Evolutionary conservation across 2,888 invertebrate genomes (phyloP), one percentile per base, ranked within the genome.

Genomic region (Craniophora ligustri): DNA sequence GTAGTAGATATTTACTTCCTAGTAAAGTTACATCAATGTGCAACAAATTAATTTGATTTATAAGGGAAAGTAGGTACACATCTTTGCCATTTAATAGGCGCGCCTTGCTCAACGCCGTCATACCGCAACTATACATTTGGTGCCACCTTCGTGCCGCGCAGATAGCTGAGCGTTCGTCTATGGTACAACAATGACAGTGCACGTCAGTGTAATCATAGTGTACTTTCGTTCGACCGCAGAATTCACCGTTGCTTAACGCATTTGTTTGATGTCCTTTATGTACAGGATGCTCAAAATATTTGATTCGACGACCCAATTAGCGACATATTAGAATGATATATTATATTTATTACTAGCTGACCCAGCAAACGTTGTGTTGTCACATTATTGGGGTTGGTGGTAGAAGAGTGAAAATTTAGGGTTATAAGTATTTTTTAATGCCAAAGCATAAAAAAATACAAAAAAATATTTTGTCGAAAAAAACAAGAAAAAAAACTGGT

Each of bases 221-320:
- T 49, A 71, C 71, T 72, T 72, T 72, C 71, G 53, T 69, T 72
- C 48, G 44, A 72, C 71, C 73, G 23, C 71, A 72, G 45, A 40
- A 34, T 15, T 38, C 46, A 21, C 31, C 34, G 62, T 64, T 68
- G 58, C 64, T 57, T 42, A 67, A 70, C 40, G 44, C 45, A 11
- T 60, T 67, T 48, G 16, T 41, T 62, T 57, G 50, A 63, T 49
- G 36, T 67, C 57, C 59, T 57, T 67, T 42, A 7, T 40, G 26
- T 62, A 69, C 18, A 59, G 55, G 15, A 1, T 8, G 16, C 18
- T 13, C 3, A 21, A 18, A 26, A 30, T 16, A 3, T 11, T n/a
- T n/a, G n/a, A n/a, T n/a, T n/a, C n/a, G n/a, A n/a, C n/a, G n/a
- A n/a, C n/a, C n/a, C n/a, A n/a, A n/a, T n/a, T n/a, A n/a, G n/a